Evolutionary conservation across 2,113 vertebrate species (phyloP).

Genomic region (Patagioenas fasciata): DNA sequence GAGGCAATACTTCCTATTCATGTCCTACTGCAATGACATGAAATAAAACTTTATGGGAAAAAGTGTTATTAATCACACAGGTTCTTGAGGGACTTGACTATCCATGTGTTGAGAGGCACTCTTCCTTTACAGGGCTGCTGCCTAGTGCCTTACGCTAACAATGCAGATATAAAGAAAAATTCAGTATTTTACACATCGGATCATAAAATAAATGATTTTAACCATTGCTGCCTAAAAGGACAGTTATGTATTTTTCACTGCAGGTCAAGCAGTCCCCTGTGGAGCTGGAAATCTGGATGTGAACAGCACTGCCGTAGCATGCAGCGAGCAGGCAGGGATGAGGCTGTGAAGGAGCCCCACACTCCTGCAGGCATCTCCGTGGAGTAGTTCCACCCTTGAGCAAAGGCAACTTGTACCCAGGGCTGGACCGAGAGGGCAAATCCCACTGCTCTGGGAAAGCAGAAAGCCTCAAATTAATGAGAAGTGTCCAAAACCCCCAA

Average conservation of each 20-base stretch:
- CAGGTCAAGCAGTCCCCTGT: neutral
- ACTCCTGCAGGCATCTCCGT: neutral
- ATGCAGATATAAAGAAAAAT: neutral
- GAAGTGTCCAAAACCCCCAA: neutral
- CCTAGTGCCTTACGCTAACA: neutral
- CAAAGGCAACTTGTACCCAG: neutral
- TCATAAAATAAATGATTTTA: neutral
- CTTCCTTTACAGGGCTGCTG: neutral
- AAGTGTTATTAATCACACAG: neutral
- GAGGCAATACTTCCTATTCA: conserved; percentile 11
- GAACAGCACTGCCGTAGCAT: neutral
- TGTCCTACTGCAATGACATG: conserved; percentile 1
- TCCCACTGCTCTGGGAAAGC: neutral
- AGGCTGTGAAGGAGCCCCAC: neutral
- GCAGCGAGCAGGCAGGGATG: neutral
- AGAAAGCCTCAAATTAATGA: neutral
- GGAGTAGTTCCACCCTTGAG: neutral
- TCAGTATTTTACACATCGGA: neutral
- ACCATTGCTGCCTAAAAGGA: neutral
- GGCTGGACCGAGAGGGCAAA: neutral
- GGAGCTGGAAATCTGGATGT: neutral
- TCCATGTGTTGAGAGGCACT: neutral
- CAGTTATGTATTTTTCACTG: neutral
- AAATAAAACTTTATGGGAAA: conserved; percentile 21
- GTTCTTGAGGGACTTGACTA: neutral